Base-by-base conservation (phyloP, 2,113 vertebrate species). In the Clarias magur region DNA sequence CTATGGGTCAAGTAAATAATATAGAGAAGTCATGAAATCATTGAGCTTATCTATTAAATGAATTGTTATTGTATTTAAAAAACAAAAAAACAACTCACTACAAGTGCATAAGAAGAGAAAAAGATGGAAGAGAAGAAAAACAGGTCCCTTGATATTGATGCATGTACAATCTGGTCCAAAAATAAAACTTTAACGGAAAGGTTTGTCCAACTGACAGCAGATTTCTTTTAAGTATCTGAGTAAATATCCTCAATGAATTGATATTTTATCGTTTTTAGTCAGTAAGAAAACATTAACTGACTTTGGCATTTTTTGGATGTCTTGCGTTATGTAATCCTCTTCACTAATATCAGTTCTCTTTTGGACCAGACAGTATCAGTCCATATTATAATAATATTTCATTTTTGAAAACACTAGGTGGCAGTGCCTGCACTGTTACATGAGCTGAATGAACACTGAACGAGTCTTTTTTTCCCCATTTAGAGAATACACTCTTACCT, bases 401-500 rank as follows among this genome's bases (percentile, higher is more conserved):
- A 90, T 89, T 87, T 89, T 92, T 89, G 57, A 68, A 76, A 90
- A 94, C 93, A 92, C 88, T 91, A 94, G 94, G 92, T 92, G 94
- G 94, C 94, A 95, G 94, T 93, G 94, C 94, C 94, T 93, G 94
- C 94, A 95, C 94, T 95, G 94, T 30, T 91, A 92, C 88, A 53
- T 25, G 53, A 86, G 11, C 76, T 68, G 48, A 75, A 80, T n/a
- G 57, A 68, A 86, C 60, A 79, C 42, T 54, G 34, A 76, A 72
- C 48, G 0, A 89, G 70, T 87, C 92, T 87, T 84, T 76, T 84
- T 76, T 92, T 89, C 91, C 54, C 27, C 4, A 11, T 11, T 76
- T n/a, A 16, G 6, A 27, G 48, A 56, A 78, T 27, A 27, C 48
- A n/a, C 75, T 78, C 48, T 48, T 53, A 48, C 72, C 25, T 42